Base-by-base conservation (phyloP, 2,113 vertebrate genomes). In the Nesogale talazaci region DNA sequence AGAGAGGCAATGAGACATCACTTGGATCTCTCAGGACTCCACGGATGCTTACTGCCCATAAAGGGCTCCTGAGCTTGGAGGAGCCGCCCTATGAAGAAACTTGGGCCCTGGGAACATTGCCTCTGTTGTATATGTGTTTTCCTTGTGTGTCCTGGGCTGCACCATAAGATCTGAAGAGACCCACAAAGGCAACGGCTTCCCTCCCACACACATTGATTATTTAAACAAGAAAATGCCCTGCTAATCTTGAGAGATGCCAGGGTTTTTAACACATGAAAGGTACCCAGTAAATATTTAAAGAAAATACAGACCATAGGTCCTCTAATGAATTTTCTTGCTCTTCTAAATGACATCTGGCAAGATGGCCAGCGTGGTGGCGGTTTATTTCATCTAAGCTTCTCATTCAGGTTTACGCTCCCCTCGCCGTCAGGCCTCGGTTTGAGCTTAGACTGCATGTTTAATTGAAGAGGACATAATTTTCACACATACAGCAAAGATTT, bases 391-490 rank as follows among this genome's bases (percentile, higher is more conserved):
- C 92, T 95, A 84, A 29, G 14, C 3, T 84, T 81, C 79, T 19
- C 82, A 85, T 96, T 97, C 94, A 74, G 29, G 10, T 81, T 92
- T 92, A 89, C 95, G 94, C 93, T 83, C 85, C 77, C 77, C 46
- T 95, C 76, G 93, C 95, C 91, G 90, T 90, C 93, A 96, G 93
- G 83, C 94, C 95, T 86, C 70, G 76, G 94, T 94, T 93, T 96
- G 95, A 97, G 97, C 97, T 94, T 84, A 94, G 96, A 96, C 97
- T 97, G 97, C 96, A 97, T 98, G 96, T 98, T 98, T 98, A 98
- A 98, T 98, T 98, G 98, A 97, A 98, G 96, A 97, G 96, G 94
- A 97, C 98, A 98, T 98, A 98, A 98, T 98, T 98, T 98, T 98
- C 98, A 98, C 98, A 98, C 97, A 87, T 98, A 98, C 96, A 98